Evolutionary conservation across 2,888 invertebrate genomes (phyloP).

Genomic region (Leptarthrus brevirostris): DNA sequence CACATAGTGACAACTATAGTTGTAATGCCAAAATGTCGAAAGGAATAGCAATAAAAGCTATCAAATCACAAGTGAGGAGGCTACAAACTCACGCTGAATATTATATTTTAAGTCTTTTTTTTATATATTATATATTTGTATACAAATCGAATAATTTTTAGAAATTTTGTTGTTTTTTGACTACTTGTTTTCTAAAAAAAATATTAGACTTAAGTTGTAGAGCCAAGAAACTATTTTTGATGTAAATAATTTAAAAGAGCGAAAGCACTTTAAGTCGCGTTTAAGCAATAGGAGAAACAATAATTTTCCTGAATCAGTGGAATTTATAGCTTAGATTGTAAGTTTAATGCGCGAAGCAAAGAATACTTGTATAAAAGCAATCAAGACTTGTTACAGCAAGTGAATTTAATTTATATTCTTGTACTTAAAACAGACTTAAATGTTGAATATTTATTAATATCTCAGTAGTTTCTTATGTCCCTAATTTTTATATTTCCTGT

Average conservation of each 20-base stretch:
- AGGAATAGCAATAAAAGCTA: not conserved
- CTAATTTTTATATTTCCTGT: too few relatives aligned
- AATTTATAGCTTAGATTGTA: constrained; percentile 40
- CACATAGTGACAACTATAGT: not conserved
- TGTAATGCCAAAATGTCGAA: constrained; percentile 5
- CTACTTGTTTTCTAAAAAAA: not conserved
- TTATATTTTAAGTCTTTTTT: constrained; percentile 9
- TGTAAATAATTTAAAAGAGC: constrained; percentile 35
- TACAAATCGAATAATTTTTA: constrained; percentile 14
- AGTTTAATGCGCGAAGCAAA: constrained; percentile 10
- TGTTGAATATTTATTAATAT: constrained; percentile 41
- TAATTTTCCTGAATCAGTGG: constrained; percentile 16
- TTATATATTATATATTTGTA: constrained; percentile 9
- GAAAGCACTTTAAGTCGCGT: not conserved
- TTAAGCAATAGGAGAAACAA: constrained; percentile 41
- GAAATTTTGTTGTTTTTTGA: not conserved
- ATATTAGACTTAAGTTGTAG: constrained; percentile 1
- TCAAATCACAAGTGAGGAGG: constrained; percentile 17
- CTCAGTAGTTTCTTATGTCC: not conserved
- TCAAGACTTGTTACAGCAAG: constrained; percentile 12
- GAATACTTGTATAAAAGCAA: not conserved
- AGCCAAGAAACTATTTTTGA: constrained; percentile 11
- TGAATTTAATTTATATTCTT: constrained; percentile 37
- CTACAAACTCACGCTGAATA: constrained; percentile 29
- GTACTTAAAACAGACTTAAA: constrained; percentile 36